These are phyloP conservation scores for Thalassarche chlororhynchos DNA, from an alignment of 2,113 vertebrate species.

Conservation along the genomic window DNA sequence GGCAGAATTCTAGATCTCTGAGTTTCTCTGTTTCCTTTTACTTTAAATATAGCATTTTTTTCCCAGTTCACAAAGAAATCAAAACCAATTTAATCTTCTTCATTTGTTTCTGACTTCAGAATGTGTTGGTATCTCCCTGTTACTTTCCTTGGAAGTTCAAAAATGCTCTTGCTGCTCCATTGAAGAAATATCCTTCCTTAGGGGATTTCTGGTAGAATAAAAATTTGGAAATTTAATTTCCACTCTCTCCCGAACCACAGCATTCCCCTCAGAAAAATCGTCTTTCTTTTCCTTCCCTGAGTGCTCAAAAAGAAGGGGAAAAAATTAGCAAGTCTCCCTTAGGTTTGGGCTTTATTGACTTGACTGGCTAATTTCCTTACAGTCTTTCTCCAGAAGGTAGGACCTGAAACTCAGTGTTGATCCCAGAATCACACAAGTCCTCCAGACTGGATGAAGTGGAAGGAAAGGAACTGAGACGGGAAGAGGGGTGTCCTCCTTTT, in stretches of 20 bases:
- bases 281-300: background rate
- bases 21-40: background rate
- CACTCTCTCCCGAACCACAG: background rate
- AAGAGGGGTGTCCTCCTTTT: background rate
- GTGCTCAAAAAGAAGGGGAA: background rate
- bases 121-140: background rate
- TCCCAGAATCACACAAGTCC: background rate
- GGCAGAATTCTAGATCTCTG: background rate
- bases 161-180: background rate
- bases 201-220: background rate
- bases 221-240: background rate
- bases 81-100: background rate
- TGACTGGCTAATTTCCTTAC: background rate
- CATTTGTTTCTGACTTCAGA: background rate
- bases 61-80: background rate
- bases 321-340: background rate
- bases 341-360: background rate
- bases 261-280: background rate
- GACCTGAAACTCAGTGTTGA: background rate
- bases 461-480: background rate
- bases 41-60: background rate
- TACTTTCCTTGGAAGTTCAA: background rate
- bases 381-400: background rate
- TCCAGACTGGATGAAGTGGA: background rate
- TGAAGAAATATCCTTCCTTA: background rate